Evolutionary conservation across 30 jellyfish, hydroid and myxozoan genomes (phyloP).

Genomic region (Aurelia coerulea): DNA sequence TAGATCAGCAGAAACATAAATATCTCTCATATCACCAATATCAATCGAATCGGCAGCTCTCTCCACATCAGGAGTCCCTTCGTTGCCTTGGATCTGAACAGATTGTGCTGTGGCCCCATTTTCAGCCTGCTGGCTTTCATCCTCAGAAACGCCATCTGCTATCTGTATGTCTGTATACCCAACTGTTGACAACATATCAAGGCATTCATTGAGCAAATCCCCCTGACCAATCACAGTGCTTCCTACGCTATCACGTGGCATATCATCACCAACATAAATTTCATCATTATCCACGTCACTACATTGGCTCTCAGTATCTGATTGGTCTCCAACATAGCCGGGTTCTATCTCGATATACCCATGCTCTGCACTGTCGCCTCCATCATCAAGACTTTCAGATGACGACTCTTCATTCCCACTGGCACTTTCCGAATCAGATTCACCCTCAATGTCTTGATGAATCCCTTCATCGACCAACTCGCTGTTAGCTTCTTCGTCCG

Average conservation of each 20-base stretch:
- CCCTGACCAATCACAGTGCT: conserved; percentile 61
- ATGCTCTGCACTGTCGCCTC: conserved; percentile 75
- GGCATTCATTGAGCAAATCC: conserved; percentile 60
- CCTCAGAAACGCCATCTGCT: too few relatives aligned
- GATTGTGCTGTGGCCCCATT: too few relatives aligned
- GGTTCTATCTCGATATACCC: conserved; percentile 89
- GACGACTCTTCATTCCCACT: conserved; percentile 20
- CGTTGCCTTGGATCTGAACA: too few relatives aligned
- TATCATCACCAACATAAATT: conserved; percentile 56
- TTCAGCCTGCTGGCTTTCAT: too few relatives aligned
- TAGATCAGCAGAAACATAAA: too few relatives aligned
- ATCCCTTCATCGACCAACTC: background rate
- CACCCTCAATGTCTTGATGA: background rate
- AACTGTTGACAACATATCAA: conserved; percentile 52
- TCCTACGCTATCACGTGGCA: conserved; percentile 23
- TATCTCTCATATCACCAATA: too few relatives aligned
- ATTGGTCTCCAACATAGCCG: conserved; percentile 74
- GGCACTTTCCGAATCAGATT: conserved; percentile 18
- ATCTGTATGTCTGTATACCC: conserved; percentile 5
- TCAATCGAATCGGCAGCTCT: too few relatives aligned
- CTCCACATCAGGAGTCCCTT: too few relatives aligned
- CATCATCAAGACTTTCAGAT: conserved; percentile 58
- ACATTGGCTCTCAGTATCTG: conserved; percentile 65
- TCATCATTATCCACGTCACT: conserved; percentile 71
- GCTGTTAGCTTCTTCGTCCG: background rate